A percentile compares a stretch with the other conserved stretches of the same genome.
Conservation (phyloP, 2,797 vertebrate genomes). For the Perdix hodgsoniae region DNA sequence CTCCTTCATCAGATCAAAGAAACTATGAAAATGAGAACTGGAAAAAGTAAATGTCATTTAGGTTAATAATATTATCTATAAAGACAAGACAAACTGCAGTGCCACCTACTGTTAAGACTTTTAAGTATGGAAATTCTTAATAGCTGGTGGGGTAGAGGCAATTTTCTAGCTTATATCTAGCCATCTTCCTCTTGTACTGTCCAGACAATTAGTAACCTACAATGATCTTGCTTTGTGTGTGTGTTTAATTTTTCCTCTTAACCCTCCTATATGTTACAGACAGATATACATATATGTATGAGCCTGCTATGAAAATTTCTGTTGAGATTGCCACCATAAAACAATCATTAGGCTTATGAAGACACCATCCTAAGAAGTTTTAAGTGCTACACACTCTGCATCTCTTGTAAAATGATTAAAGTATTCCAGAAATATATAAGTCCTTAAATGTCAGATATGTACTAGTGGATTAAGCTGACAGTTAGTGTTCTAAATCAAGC, state of each 20-base stretch:
- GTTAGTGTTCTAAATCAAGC: neutral
- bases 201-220: neutral
- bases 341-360: neutral
- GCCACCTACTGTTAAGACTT: neutral
- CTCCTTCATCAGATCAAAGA: neutral
- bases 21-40: neutral
- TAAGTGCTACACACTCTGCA: neutral
- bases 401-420: neutral
- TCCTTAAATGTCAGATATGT: neutral
- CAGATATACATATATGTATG: rapidly evolving
- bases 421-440: neutral
- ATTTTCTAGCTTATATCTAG: neutral
- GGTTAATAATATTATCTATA: neutral
- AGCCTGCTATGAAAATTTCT: neutral
- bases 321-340: neutral
- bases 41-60: neutral
- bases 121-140: neutral
- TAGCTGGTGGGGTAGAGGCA: too few species aligned
- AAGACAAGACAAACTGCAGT: neutral
- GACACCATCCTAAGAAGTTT: neutral
- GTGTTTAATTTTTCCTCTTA: neutral
- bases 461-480: neutral
- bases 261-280: neutral
- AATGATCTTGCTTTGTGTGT: neutral
- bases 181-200: neutral